Base-by-base conservation (phyloP, 2,797 vertebrate genomes). In the Alauda arvensis region DNA sequence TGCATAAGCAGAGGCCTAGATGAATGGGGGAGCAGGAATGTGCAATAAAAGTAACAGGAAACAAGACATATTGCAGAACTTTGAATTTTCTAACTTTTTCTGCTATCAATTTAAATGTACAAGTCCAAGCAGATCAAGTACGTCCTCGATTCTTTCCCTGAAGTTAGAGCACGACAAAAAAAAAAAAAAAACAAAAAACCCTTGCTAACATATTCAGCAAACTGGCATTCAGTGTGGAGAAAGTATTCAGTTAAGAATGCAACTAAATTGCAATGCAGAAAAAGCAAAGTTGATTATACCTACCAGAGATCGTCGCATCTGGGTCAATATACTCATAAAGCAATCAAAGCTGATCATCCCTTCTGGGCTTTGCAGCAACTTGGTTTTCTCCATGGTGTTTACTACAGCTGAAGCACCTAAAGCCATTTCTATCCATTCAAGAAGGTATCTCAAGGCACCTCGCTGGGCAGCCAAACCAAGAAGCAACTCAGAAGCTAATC, bases 401-500 rank as follows among this genome's bases (percentile, higher is more conserved):
- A 99, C 98, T 91, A 99, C 96, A 3, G 98, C 98, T 3, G 99
- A 98, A 14, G 99, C 98, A 12, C 98, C 98, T 93, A 99, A 89
- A 14, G 99, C 99, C 99, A 99, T 99, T 96, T 99, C 99, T 55
- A 99, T 98, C 99, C 99, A 99, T 93, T 99, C 99, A 76, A 99
- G 97, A 93, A 99, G 96, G 85, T 99, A 99, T 10, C 99, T 97
- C 93, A 99, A 96, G 45, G 99, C 99, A 25, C 99, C 99, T 86
- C 99, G 96, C 53, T 99, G 99, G 39, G 99, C 98, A 33, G 99
- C 99, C 92, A 99, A 94, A 34, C 99, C 99, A 71, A 99, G 97
- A 52, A 99, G 97, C 63, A 99, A 96, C 94, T 99, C 99, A 6
- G 98, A 99, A 62, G 99, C 99, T 69, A 99, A 96, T 49, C 99